Conservation (phyloP, 2,797 vertebrate species). For the Helicolenus hilgendorfi region DNA sequence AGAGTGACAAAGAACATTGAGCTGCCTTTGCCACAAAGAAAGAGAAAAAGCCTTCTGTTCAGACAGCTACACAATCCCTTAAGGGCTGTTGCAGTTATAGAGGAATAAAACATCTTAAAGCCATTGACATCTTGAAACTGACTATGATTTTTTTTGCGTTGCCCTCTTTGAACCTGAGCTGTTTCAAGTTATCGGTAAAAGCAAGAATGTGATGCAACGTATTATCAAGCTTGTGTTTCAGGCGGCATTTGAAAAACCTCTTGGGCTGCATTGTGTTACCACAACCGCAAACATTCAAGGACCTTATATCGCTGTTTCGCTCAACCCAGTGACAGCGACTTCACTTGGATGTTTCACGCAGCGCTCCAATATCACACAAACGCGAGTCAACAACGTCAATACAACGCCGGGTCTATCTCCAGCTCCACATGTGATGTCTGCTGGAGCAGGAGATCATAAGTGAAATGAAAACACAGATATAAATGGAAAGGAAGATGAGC, state of each 20-base stretch:
- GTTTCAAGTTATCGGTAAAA: constrained; percentile 18
- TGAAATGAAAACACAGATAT: constrained; percentile 54
- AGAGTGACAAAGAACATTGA: constrained; percentile 22
- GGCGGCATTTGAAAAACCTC: background rate
- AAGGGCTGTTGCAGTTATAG: constrained; percentile 2
- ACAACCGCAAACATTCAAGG: constrained; percentile 28
- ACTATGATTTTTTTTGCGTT: background rate
- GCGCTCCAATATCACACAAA: constrained; percentile 14
- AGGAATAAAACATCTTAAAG: constrained; percentile 41
- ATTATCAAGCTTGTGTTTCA: constrained; percentile 13
- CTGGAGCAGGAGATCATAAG: constrained; percentile 22
- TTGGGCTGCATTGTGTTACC: background rate
- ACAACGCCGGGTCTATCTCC: constrained; percentile 24
- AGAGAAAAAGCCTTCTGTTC: constrained; percentile 23
- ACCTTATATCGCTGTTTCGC: background rate
- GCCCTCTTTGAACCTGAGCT: constrained; percentile 32
- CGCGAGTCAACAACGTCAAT: background rate
- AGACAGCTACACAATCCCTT: constrained; percentile 20
- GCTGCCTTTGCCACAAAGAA: constrained; percentile 7
- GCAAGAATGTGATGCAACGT: constrained; percentile 28
- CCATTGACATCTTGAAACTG: constrained; percentile 16
- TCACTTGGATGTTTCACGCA: constrained; percentile 27
- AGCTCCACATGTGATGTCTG: constrained; percentile 39
- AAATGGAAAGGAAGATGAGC: constrained; percentile 45
- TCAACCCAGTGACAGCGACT: background rate